Percentiles rank a stretch among this genome's conserved stretches.
These are phyloP conservation scores for Aphaenogaster rudis DNA, from an alignment of 1,140 invertebrate genomes.

Conservation along the genomic window DNA sequence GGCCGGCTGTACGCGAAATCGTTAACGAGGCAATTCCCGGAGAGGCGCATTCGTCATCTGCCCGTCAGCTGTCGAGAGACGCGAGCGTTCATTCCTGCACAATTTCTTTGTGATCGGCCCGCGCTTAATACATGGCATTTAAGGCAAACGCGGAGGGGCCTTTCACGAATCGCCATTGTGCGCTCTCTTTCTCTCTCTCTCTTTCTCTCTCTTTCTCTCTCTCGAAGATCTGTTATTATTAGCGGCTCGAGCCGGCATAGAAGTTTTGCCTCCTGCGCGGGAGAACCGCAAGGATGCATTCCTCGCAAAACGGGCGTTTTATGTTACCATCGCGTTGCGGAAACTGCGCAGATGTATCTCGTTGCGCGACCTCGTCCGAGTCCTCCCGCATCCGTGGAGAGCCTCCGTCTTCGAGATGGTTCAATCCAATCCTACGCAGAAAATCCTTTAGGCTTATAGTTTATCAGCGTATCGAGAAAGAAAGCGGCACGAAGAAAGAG, in stretches of 20 bases:
- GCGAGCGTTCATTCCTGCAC: not conserved
- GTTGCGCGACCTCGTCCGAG: not conserved
- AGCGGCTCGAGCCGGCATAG: not conserved
- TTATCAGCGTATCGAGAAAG: not conserved
- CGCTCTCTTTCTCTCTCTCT: not conserved
- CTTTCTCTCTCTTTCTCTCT: not conserved
- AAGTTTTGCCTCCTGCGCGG: conserved; percentile 31
- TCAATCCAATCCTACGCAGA: not conserved
- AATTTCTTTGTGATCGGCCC: conserved; percentile 67
- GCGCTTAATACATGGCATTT: conserved; percentile 74
- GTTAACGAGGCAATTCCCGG: conserved; percentile 49
- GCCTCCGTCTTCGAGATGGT: not conserved
- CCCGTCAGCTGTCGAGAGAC: conserved; percentile 37
- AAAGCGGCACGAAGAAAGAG: not conserved
- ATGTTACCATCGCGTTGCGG: not conserved
- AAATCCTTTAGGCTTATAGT: not conserved
- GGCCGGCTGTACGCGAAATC: conserved; percentile 34
- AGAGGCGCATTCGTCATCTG: conserved; percentile 39
- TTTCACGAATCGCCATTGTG: conserved; percentile 75
- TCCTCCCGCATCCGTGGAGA: not conserved
- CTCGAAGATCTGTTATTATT: conserved; percentile 69
- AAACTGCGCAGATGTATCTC: not conserved
- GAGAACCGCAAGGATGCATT: conserved; percentile 38
- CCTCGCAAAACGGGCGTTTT: not conserved
- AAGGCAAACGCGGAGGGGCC: conserved; percentile 70